Base-by-base conservation (phyloP, 2,113 vertebrate species). In the Raphicerus campestris region DNA sequence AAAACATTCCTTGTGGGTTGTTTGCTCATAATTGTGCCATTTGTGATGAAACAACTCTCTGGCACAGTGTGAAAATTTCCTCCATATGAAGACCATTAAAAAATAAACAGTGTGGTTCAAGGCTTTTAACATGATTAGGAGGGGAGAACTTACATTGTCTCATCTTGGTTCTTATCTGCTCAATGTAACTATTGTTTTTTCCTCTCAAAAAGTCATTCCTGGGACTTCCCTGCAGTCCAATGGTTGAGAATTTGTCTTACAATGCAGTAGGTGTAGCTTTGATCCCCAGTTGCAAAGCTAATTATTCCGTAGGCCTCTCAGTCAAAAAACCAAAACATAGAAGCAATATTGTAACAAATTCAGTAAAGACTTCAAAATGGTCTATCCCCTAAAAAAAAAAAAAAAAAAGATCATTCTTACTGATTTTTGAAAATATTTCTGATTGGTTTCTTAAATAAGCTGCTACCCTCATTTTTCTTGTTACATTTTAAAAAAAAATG, bases 381-480 rank as follows among this genome's bases (percentile, higher is more conserved):
- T 70, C 2, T 39, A 39, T 6, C n/a, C n/a, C 19, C n/a, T 20
- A 20, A 70, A n/a, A 66, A 66, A 66, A 63, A 32, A 51, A 26
- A n/a, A n/a, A 16, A 63, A 19, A 35, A 66, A 35, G 1, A 39
- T 63, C 45, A 61, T 93, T 84, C 16, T 70, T 86, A 80, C 2
- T 49, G 53, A 4, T 75, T n/a, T 90, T 77, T n/a, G 15, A 86
- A 80, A 96, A 58, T 39, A 80, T 39, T 47, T 90, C 9, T 55
- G 39, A 85, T 49, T 35, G 49, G 35, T 75, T 89, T 93, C 77
- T 96, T 49, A 60, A 82, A 39, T 84, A 78, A 93, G 73, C 9
- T 47, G 2, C 13, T 51, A 35, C 30, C 30, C 49, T 90, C 2
- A 7, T 88, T 93, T 93, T 28, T 73, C 56, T 45, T 80, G 28